Evolutionary conservation across 2,888 invertebrate genomes (phyloP).

Genomic region (Saturnia pavonia): DNA sequence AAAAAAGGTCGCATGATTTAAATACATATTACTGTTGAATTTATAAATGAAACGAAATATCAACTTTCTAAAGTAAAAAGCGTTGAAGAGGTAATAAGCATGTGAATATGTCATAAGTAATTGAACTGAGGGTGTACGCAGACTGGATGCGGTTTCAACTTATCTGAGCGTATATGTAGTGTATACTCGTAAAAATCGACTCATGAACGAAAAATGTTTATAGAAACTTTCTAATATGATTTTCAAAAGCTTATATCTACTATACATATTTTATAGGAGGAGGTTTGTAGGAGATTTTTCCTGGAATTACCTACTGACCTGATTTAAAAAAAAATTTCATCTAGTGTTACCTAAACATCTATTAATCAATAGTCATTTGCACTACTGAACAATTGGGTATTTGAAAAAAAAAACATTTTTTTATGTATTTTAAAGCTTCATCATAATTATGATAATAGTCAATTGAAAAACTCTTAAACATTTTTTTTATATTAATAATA

Average conservation of each 20-base stretch:
- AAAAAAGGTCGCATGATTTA: not conserved
- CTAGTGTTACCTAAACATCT: too few species aligned
- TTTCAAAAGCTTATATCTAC: not conserved
- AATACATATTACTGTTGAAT: slow-evolving; percentile 4
- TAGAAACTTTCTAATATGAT: not conserved
- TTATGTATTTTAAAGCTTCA: too few species aligned
- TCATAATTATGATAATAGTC: too few species aligned
- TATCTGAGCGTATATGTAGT: not conserved
- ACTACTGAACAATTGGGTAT: too few species aligned
- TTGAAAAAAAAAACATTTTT: too few species aligned
- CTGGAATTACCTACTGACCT: too few species aligned
- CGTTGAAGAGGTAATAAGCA: not conserved
- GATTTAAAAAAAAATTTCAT: too few species aligned
- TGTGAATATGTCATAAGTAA: not conserved
- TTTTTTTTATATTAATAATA: too few species aligned
- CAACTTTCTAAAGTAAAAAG: not conserved
- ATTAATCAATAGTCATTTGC: too few species aligned
- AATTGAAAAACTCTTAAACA: too few species aligned
- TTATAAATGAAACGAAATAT: slow-evolving; percentile 6
- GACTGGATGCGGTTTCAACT: not conserved
- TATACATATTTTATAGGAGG: not conserved
- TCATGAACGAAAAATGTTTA: not conserved
- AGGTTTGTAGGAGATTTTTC: too few species aligned
- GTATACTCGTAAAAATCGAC: not conserved
- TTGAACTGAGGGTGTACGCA: not conserved